Evolutionary conservation across 64 coral and sea anemone species (phyloP).

Genomic region (Stylophora pistillata): DNA sequence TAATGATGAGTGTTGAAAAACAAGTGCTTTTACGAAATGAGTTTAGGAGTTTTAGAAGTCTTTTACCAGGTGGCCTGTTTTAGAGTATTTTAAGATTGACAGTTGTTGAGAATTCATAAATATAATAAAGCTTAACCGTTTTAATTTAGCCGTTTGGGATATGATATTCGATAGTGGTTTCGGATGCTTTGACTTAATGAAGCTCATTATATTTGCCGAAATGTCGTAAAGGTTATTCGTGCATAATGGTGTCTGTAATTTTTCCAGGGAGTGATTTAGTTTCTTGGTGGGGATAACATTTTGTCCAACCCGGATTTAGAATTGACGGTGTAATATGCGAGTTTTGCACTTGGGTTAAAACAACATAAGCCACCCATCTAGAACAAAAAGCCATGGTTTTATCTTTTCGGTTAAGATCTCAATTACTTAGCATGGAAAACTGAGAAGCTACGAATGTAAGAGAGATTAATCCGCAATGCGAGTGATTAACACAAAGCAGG

Average conservation of each 20-base stretch:
- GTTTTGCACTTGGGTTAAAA: slow-evolving; percentile 23
- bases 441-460: background rate
- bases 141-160: slow-evolving; percentile 7
- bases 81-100: slow-evolving; percentile 11
- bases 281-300: background rate
- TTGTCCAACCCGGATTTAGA: background rate
- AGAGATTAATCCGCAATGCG: slow-evolving; percentile 24
- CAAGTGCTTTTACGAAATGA: background rate
- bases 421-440: slow-evolving; percentile 1
- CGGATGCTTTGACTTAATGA: slow-evolving; percentile 13
- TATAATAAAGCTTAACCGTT: slow-evolving; percentile 31
- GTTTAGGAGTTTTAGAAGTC: background rate
- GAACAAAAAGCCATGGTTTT: slow-evolving; percentile 12
- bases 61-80: background rate
- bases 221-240: background rate
- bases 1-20: background rate
- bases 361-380: slow-evolving; percentile 42
- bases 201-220: slow-evolving; percentile 10
- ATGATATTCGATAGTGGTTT: slow-evolving; percentile 20
- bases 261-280: background rate
- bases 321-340: background rate
- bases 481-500: slow-evolving; percentile 35
- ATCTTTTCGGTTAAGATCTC: slow-evolving; percentile 3
- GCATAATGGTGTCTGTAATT: background rate
- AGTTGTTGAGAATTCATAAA: slow-evolving; percentile 27